phyloP scores from a whole-genome alignment of 2,113 vertebrate genomes.

The Chlorocebus sabaeus region DNA sequence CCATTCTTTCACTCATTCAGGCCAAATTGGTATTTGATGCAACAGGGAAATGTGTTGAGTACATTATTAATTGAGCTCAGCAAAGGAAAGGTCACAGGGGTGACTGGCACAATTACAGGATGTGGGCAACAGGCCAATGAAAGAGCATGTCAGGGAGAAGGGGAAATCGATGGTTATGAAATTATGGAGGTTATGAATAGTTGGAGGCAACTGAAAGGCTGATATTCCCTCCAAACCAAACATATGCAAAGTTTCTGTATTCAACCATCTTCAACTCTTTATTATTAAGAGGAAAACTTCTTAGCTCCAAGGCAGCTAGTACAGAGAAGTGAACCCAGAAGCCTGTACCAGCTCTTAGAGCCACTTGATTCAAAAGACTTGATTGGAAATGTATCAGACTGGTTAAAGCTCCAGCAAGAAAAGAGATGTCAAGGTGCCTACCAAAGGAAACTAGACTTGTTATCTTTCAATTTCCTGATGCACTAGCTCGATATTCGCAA shows the following conservation, averaged over 20 bases:
- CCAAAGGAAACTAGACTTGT: constrained; percentile 36
- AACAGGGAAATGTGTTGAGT: constrained; percentile 66
- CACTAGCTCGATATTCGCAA: neutral
- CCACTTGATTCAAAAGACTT: neutral
- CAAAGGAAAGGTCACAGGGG: constrained; percentile 76
- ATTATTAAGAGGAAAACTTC: neutral
- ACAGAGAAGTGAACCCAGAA: neutral
- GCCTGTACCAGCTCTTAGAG: neutral
- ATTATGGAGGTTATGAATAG: constrained; percentile 71
- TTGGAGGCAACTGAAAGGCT: constrained; percentile 32
- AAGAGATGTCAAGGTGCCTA: neutral
- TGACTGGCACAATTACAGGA: constrained; percentile 66
- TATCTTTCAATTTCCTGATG: constrained; percentile 14
- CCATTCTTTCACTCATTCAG: constrained; percentile 64
- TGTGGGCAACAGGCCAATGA: constrained; percentile 75
- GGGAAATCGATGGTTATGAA: constrained; percentile 62
- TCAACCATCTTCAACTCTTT: neutral
- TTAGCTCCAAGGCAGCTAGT: neutral
- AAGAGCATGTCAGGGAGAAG: rapidly evolving
- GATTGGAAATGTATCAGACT: neutral
- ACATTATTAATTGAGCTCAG: constrained; percentile 71
- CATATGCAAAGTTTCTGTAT: constrained; percentile 32
- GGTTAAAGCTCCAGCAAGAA: neutral
- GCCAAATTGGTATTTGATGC: constrained; percentile 75
- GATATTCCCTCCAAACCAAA: constrained; percentile 36